Base-by-base conservation (phyloP, 2,888 invertebrate species). In the Vannuccia rotundouncinata region DNA sequence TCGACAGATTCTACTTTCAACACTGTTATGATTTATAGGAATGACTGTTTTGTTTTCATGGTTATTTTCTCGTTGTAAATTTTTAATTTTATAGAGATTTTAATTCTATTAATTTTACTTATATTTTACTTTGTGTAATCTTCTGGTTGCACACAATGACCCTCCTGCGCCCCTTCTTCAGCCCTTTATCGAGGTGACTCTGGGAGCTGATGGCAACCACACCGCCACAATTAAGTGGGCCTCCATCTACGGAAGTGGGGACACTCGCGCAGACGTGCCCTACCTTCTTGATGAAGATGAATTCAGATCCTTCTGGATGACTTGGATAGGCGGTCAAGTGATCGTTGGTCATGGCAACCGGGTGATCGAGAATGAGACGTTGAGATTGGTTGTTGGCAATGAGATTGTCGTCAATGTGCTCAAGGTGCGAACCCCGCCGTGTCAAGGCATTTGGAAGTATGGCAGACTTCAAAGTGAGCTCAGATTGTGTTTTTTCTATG, bases 251-350 rank as follows among this genome's bases (percentile, higher is more conserved):
- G 66, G 66, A 2, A 66, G 66, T 22, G 25, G 10, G 13, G 17
- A 66, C 22, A 22, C 10, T 2, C 2, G 22, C 10, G 25, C 66
- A 17, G 66, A 66, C 22, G 25, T 22, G 2, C 66, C 66, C 66
- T 66, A 66, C 25, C 25, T 66, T 2, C 66, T 75, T 2, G 75
- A 75, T 29, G 75, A 75, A 29, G 75, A 75, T 22, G 30, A 75
- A 27, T 75, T 75, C 31, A 22, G 75, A 2, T 31, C 75, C 31
- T 75, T 75, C 31, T 75, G 75, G 75, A 22, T 75, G n/a, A 75
- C 75, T n/a, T 75, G 75, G 75, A 31, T 75, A n/a, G 75, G 10
- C 2, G 75, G 75, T 27, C 29, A 27, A 27, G 29, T 75, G 5
- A 29, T 29, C 2, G 31, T 75, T 29, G 75, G 75, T 2, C 29